Evolutionary conservation across 2,797 vertebrate genomes (phyloP).

Genomic region (Chanos chanos): DNA sequence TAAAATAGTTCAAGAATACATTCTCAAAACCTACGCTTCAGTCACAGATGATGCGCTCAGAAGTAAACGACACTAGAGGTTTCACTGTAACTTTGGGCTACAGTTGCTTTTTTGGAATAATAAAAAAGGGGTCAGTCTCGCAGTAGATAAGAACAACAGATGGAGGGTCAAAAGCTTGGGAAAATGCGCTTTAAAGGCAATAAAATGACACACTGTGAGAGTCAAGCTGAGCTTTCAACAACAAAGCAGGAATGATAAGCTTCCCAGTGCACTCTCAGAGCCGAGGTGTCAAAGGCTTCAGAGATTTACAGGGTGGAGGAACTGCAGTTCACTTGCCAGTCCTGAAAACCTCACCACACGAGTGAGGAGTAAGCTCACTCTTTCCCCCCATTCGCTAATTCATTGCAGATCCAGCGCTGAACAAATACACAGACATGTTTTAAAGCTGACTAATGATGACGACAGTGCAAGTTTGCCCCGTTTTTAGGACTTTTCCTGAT

Average conservation of each 20-base stretch:
- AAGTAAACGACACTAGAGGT: no score
- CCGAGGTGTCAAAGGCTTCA: constrained; percentile 34
- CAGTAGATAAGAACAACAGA: not conserved
- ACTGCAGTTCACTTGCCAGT: constrained; percentile 48
- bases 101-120: not conserved
- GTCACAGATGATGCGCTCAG: no score
- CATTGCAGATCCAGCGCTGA: constrained; percentile 54
- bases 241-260: constrained; percentile 1
- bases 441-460: constrained; percentile 50
- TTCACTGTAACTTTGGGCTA: no score
- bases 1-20: not conserved
- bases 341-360: constrained; percentile 46
- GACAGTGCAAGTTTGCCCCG: constrained; percentile 39
- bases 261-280: constrained; percentile 46
- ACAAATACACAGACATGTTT: constrained; percentile 57
- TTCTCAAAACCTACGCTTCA: not conserved
- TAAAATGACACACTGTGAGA: constrained; percentile 2
- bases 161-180: not conserved
- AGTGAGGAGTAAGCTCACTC: constrained; percentile 44
- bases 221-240: constrained; percentile 12
- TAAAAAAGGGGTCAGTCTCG: not conserved
- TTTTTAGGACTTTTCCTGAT: constrained; percentile 40
- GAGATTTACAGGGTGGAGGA: constrained; percentile 56
- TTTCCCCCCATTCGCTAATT: constrained; percentile 59
- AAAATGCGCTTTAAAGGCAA: not conserved